Evolutionary conservation across 1,140 invertebrate species (phyloP).

Genomic region (Megalopta genalis): DNA sequence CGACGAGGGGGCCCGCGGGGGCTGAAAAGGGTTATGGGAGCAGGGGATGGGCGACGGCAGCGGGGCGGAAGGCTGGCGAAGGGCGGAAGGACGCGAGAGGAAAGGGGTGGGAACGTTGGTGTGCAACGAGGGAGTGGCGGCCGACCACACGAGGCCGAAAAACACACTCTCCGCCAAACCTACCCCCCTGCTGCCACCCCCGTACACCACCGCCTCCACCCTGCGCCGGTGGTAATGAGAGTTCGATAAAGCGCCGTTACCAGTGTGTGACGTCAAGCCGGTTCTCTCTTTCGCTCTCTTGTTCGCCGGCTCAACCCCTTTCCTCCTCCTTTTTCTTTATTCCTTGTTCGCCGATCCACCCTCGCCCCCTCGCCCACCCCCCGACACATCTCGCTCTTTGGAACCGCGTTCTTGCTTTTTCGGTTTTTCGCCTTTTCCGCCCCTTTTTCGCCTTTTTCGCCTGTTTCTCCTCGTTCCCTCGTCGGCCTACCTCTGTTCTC

Average conservation of each 20-base stretch:
- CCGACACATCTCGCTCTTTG: too few species aligned
- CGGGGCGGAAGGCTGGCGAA: slow-evolving; percentile 41
- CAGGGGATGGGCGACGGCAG: slow-evolving; percentile 11
- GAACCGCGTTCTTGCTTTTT: too few species aligned
- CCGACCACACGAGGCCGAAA: slow-evolving; percentile 79
- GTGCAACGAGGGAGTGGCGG: slow-evolving; percentile 73
- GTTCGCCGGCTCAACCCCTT: neutral
- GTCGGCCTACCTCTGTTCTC: neutral
- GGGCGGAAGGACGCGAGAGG: slow-evolving; percentile 45
- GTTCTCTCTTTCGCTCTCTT: slow-evolving; percentile 28
- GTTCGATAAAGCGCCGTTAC: slow-evolving; percentile 80
- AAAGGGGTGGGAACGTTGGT: slow-evolving; percentile 58
- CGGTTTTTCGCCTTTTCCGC: too few species aligned
- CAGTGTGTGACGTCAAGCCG: slow-evolving; percentile 76
- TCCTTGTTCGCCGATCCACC: too few species aligned
- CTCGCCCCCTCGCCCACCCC: too few species aligned
- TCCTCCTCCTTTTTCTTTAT: too few species aligned
- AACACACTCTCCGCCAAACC: slow-evolving; percentile 76
- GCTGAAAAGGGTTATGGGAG: slow-evolving; percentile 24
- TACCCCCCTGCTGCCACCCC: slow-evolving; percentile 48
- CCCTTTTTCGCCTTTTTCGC: too few species aligned
- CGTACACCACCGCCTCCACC: slow-evolving; percentile 42
- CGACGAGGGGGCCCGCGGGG: slow-evolving; percentile 42
- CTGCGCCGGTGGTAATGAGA: slow-evolving; percentile 76
- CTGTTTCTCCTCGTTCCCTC: too few species aligned